phyloP scores from a whole-genome alignment of 2,113 vertebrate species.

The Upupa epops region DNA sequence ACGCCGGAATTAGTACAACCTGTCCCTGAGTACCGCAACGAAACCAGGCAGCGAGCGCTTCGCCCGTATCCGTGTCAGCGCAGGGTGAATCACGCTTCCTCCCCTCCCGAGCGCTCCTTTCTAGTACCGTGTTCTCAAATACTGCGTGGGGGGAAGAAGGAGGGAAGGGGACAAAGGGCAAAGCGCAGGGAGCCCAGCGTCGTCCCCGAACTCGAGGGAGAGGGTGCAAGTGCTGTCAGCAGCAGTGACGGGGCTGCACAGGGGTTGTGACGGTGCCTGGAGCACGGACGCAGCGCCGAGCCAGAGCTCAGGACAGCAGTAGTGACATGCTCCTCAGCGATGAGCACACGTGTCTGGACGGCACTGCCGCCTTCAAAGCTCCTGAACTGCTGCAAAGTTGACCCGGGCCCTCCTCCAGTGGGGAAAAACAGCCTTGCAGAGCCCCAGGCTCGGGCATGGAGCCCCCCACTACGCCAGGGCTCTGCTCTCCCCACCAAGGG shows the following conservation, averaged over 20 bases:
- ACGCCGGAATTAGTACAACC: constrained; percentile 65
- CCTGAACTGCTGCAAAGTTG: not conserved
- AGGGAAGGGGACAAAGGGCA: not conserved
- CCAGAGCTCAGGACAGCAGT: fast-evolving
- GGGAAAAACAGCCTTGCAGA: not conserved
- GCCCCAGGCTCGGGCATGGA: fast-evolving
- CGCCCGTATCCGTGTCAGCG: constrained; percentile 70
- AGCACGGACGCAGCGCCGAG: fast-evolving
- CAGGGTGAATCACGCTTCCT: constrained; percentile 75
- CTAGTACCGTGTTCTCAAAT: constrained; percentile 77
- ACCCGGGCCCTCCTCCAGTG: not conserved
- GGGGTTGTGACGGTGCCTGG: fast-evolving
- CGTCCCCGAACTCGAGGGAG: not conserved
- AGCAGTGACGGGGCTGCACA: fast-evolving
- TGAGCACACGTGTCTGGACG: fast-evolving
- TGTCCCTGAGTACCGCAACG: constrained; percentile 60
- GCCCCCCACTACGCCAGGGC: fast-evolving
- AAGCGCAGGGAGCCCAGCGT: not conserved
- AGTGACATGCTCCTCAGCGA: fast-evolving
- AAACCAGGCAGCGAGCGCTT: constrained; percentile 66
- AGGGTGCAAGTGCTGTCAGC: not conserved
- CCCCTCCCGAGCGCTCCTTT: constrained; percentile 64
- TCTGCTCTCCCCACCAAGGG: not conserved
- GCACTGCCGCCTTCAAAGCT: not conserved
- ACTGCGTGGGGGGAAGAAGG: not conserved